Percentiles rank a stretch among this genome's conserved stretches.
Conservation (phyloP, 2,888 invertebrate genomes). For the Stenodema calcarata region DNA sequence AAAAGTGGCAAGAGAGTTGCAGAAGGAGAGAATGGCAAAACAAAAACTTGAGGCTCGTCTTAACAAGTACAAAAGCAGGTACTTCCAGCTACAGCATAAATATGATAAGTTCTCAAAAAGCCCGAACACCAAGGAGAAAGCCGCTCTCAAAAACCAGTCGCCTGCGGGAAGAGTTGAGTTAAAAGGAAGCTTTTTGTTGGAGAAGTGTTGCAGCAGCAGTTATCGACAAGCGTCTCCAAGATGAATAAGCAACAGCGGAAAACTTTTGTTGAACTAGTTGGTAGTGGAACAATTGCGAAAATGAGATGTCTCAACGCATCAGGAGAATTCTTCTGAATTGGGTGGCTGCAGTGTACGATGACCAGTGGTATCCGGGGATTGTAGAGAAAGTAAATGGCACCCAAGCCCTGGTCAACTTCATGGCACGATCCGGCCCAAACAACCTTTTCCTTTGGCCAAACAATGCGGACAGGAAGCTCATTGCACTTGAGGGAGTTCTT, state of each 20-base stretch:
- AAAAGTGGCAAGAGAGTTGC: neutral
- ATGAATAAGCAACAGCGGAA: neutral
- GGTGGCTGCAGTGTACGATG: neutral
- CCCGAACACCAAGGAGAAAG: neutral
- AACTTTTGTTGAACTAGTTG: neutral
- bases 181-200: neutral
- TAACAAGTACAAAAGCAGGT: neutral
- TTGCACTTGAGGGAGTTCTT: too few species aligned
- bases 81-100: neutral
- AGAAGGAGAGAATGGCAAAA: neutral
- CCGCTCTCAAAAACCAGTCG: neutral
- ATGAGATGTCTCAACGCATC: too few species aligned
- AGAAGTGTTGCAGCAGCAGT: neutral
- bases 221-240: neutral
- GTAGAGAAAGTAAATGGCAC: neutral
- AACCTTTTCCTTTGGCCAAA: neutral
- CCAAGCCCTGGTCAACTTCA: neutral
- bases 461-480: too few species aligned
- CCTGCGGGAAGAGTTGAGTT: neutral
- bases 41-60: neutral
- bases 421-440: neutral
- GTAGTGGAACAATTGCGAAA: neutral
- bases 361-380: constrained; percentile 1
- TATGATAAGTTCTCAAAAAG: neutral
- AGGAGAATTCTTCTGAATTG: neutral